Percentiles rank a stretch among this genome's conserved stretches.
These are phyloP conservation scores for Megalops cyprinoides DNA, from an alignment of 2,797 vertebrate genomes.

Conservation along the genomic window DNA sequence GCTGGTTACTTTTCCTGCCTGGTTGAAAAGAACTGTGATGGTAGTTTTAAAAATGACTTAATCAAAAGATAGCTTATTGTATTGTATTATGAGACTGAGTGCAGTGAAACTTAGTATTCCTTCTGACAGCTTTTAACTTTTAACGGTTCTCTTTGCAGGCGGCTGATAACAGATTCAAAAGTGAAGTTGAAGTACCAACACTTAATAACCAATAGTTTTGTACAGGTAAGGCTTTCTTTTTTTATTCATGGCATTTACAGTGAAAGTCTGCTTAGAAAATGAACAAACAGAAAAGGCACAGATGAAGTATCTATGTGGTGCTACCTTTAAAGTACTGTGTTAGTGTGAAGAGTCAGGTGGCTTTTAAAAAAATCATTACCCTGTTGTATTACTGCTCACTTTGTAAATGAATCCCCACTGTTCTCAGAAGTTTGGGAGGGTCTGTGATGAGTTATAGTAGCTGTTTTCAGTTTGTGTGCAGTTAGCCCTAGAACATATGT, in stretches of 20 bases:
- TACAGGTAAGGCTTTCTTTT: constrained; percentile 87
- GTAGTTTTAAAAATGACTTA: too few relatives aligned
- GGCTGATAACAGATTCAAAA: constrained; percentile 99
- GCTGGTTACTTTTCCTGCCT: too few relatives aligned
- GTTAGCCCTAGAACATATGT: background rate
- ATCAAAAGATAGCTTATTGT: too few relatives aligned
- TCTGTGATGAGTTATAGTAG: background rate
- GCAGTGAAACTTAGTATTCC: background rate
- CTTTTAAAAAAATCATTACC: background rate
- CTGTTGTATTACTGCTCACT: background rate
- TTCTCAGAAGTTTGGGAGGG: too few relatives aligned
- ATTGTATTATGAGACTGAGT: background rate
- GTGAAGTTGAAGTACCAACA: constrained; percentile 99
- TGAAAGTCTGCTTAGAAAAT: background rate
- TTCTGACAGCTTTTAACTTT: background rate
- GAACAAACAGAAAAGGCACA: background rate
- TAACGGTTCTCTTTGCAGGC: constrained; percentile 74
- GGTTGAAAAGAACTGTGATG: too few relatives aligned
- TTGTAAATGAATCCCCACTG: background rate
- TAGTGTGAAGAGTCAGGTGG: background rate
- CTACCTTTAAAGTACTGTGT: background rate
- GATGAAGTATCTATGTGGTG: background rate
- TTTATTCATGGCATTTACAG: background rate
- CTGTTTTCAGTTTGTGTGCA: background rate
- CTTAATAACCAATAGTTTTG: constrained; percentile 99